A percentile compares a stretch with the other conserved stretches of the same genome.
Conservation (phyloP, 1,140 invertebrate species). For the Lordiphosa mommai region DNA sequence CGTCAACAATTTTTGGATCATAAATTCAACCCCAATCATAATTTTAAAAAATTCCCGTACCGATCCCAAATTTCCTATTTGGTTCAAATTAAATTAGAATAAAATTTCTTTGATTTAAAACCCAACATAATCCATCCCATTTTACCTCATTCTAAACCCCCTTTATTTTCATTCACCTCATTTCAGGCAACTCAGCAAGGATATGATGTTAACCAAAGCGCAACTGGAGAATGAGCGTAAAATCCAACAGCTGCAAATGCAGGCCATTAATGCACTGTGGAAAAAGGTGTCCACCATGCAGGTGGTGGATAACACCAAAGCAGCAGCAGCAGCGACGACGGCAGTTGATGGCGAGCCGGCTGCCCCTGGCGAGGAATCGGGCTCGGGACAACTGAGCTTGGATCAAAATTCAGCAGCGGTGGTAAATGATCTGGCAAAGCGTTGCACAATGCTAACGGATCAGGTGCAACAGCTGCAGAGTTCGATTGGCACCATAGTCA, state of each 20-base stretch:
- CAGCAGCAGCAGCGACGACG: not conserved
- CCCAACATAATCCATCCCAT: too few relatives aligned
- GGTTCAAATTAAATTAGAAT: too few relatives aligned
- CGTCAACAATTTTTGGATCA: too few relatives aligned
- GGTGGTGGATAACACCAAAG: constrained; percentile 70
- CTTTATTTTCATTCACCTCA: not conserved
- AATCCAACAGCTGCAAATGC: constrained; percentile 92
- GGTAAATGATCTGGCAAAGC: constrained; percentile 81
- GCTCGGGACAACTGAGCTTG: constrained; percentile 40
- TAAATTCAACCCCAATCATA: too few relatives aligned
- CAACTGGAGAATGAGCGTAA: constrained; percentile 92
- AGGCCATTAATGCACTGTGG: constrained; percentile 93
- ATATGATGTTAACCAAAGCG: constrained; percentile 90
- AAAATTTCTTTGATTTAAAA: too few relatives aligned
- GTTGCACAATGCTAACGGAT: constrained; percentile 80
- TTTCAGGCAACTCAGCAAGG: constrained; percentile 86
- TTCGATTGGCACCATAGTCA: constrained; percentile 87
- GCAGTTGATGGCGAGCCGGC: constrained; percentile 18
- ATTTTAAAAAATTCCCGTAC: too few relatives aligned
- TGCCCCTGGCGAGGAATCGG: not conserved
- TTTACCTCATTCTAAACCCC: not conserved
- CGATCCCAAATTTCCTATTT: too few relatives aligned
- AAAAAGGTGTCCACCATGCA: constrained; percentile 90
- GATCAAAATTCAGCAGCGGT: constrained; percentile 71
- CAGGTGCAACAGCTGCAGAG: constrained; percentile 87